phyloP scores from a whole-genome alignment of 2,113 vertebrate species.

The Lepus europaeus region DNA sequence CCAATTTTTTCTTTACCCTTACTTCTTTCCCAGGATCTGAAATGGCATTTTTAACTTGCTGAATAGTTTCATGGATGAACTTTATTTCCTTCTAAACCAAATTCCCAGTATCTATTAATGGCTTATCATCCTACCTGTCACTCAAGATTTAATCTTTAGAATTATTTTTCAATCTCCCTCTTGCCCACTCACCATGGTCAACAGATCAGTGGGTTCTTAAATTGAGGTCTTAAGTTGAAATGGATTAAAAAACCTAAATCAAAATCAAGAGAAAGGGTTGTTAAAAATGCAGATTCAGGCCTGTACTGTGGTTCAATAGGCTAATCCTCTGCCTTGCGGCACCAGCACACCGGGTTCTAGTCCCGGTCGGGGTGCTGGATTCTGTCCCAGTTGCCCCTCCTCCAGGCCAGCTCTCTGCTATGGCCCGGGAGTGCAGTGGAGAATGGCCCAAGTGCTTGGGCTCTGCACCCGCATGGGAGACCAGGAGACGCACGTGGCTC shows the following conservation, averaged over 20 bases:
- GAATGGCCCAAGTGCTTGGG: too few relatives aligned
- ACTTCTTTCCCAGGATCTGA: slow-evolving; percentile 29
- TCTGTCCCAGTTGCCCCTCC: too few relatives aligned
- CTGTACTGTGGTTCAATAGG: too few relatives aligned
- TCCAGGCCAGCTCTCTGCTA: too few relatives aligned
- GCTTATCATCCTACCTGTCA: slow-evolving; percentile 42
- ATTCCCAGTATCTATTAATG: slow-evolving; percentile 34
- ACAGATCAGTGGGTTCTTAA: slow-evolving; percentile 42
- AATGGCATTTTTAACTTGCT: slow-evolving; percentile 44
- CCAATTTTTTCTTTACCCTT: background rate
- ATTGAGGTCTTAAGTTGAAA: slow-evolving; percentile 19
- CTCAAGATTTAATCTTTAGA: slow-evolving; percentile 51
- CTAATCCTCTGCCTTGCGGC: too few relatives aligned
- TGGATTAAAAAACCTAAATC: slow-evolving; percentile 28
- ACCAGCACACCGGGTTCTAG: too few relatives aligned
- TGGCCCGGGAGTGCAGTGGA: too few relatives aligned
- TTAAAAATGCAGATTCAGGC: background rate
- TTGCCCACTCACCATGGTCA: background rate
- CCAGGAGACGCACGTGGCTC: too few relatives aligned
- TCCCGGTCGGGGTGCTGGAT: too few relatives aligned
- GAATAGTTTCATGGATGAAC: slow-evolving; percentile 36
- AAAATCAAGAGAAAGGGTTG: background rate
- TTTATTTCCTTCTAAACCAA: slow-evolving; percentile 56
- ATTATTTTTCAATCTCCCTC: slow-evolving; percentile 44
- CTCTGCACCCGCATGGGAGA: too few relatives aligned